phyloP scores from a whole-genome alignment of 2,113 vertebrate genomes.

The Tauraco erythrolophus region DNA sequence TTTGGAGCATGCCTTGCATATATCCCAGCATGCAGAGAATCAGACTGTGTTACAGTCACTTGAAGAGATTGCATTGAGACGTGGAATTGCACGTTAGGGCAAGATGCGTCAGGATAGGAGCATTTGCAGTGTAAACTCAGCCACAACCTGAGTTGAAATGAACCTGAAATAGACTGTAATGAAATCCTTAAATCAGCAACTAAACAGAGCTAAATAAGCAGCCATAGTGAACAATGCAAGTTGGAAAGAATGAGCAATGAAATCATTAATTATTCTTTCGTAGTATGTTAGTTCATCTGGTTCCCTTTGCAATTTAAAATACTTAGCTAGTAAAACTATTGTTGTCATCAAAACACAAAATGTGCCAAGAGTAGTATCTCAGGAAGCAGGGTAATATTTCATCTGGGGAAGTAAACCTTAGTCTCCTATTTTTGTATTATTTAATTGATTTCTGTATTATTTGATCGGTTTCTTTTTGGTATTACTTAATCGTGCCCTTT shows the following conservation, averaged over 20 bases:
- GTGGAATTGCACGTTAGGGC: background rate
- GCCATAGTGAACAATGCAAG: background rate
- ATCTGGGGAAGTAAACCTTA: background rate
- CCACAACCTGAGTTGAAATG: background rate
- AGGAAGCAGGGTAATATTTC: background rate
- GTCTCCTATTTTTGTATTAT: background rate
- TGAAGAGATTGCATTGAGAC: background rate
- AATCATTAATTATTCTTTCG: conserved; percentile 27
- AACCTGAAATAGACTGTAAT: background rate
- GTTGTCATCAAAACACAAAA: background rate
- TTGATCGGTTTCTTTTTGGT: background rate
- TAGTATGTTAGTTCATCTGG: background rate
- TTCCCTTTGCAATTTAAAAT: background rate
- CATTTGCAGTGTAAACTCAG: background rate
- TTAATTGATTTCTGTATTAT: background rate
- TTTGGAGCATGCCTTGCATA: background rate
- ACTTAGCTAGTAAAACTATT: conserved; percentile 10
- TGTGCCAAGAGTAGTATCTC: background rate
- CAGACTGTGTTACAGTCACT: background rate
- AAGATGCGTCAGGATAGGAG: background rate
- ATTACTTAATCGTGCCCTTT: background rate
- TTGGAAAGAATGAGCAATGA: background rate
- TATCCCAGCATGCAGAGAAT: background rate
- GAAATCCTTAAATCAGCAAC: conserved; percentile 8
- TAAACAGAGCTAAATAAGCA: conserved; percentile 11